Percentiles rank a stretch among this genome's conserved stretches.
Evolutionary conservation across 2,797 vertebrate genomes (phyloP).

Genomic region (Sebastolobus alascanus): DNA sequence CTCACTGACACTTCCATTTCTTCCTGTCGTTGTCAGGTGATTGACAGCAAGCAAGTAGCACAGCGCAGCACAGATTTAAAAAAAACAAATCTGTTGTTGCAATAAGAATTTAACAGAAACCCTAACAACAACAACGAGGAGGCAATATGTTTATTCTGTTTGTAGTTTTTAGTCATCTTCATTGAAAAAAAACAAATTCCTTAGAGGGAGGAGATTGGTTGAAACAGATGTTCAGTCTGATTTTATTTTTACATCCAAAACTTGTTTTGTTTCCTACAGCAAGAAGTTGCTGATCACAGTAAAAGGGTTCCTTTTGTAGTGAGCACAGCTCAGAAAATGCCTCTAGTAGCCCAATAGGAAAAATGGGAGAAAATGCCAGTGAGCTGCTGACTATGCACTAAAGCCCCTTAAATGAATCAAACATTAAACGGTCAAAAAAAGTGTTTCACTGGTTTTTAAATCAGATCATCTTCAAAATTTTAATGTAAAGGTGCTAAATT

Average conservation of each 20-base stretch:
- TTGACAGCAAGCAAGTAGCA: slow-evolving; percentile 9
- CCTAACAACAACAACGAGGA: neutral
- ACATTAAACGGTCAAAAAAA: slow-evolving; percentile 9
- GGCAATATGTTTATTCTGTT: neutral
- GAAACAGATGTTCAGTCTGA: neutral
- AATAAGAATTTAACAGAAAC: slow-evolving; percentile 4
- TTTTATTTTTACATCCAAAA: neutral
- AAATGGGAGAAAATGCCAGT: neutral
- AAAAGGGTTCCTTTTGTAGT: neutral
- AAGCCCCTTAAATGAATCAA: neutral
- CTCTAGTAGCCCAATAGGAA: neutral
- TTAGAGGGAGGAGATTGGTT: neutral
- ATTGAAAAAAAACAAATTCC: neutral
- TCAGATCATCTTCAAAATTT: neutral
- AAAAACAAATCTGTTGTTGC: neutral
- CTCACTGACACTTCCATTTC: neutral
- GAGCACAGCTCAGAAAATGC: neutral
- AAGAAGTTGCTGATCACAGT: slow-evolving; percentile 1
- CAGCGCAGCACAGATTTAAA: neutral
- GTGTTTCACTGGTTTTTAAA: neutral
- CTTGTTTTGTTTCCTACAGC: neutral
- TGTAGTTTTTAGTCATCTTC: neutral
- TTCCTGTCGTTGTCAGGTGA: slow-evolving; percentile 16
- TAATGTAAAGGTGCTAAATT: neutral
- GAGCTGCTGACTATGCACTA: slow-evolving; percentile 15